A percentile compares a stretch with the other conserved stretches of the same genome.
Conservation (phyloP, 2,797 vertebrate genomes). For the Morelia viridis region DNA sequence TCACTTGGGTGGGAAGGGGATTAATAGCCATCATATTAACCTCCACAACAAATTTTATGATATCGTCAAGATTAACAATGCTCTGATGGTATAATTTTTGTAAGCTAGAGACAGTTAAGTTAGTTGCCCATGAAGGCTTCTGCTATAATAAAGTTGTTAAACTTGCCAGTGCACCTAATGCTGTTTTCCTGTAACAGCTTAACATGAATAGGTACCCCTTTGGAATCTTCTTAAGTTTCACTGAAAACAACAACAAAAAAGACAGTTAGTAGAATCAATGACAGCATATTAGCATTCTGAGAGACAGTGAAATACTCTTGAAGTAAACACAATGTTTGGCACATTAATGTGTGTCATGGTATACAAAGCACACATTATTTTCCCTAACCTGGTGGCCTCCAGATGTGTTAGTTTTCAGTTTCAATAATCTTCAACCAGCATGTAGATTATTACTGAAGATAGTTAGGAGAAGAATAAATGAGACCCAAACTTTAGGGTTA, state of each 20-base stretch:
- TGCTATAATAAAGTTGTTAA: background rate
- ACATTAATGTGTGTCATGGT: background rate
- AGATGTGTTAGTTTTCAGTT: background rate
- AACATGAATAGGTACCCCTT: background rate
- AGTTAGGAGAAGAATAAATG: background rate
- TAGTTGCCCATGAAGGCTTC: background rate
- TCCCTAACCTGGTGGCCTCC: background rate
- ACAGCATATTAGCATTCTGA: background rate
- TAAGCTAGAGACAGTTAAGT: background rate
- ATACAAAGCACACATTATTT: background rate
- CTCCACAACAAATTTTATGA: background rate
- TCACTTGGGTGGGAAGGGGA: no score
- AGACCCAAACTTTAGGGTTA: background rate
- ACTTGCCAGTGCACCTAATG: background rate
- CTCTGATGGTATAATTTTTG: background rate
- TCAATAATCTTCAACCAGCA: background rate
- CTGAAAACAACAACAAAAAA: background rate
- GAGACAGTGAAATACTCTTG: background rate
- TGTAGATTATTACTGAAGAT: background rate
- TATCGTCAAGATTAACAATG: background rate
- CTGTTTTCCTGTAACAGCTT: background rate
- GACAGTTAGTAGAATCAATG: background rate
- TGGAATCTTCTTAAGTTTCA: background rate
- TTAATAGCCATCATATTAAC: background rate
- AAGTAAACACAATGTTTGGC: background rate